These are phyloP conservation scores for Heliconius hermathena DNA, from an alignment of 1,140 invertebrate species.

Conservation along the genomic window DNA sequence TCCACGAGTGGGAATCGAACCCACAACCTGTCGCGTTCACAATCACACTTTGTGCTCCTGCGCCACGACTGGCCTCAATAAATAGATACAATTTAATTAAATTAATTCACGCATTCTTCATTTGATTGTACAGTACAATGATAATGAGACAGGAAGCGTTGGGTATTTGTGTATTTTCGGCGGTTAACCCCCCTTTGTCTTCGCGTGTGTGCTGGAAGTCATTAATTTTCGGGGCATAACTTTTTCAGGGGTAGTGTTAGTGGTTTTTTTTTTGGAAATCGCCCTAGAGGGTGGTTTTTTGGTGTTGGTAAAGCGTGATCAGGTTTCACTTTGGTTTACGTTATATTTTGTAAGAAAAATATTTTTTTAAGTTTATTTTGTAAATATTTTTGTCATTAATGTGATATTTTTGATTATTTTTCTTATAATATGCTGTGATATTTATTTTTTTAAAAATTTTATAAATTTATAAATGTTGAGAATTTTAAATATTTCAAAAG, in stretches of 20 bases:
- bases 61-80: background rate
- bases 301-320: constrained; percentile 19
- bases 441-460: too few relatives aligned
- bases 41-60: too few relatives aligned
- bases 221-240: constrained; percentile 47
- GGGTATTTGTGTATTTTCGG: constrained; percentile 48
- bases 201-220: constrained; percentile 45
- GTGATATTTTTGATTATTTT: too few relatives aligned
- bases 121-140: constrained; percentile 29
- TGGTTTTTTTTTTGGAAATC: constrained; percentile 38
- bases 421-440: too few relatives aligned
- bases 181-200: constrained; percentile 45
- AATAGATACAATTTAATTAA: constrained; percentile 36
- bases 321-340: background rate
- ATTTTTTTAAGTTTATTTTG: background rate
- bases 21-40: too few relatives aligned
- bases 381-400: too few relatives aligned
- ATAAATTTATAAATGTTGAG: too few relatives aligned
- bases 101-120: constrained; percentile 32
- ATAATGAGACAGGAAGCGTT: constrained; percentile 39
- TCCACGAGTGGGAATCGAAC: too few relatives aligned
- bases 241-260: constrained; percentile 38
- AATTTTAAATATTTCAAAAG: too few relatives aligned
- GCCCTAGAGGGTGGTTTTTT: constrained; percentile 23
- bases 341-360: background rate